These are phyloP conservation scores for Thripadectes ignobilis DNA, from an alignment of 2,797 vertebrate genomes.

Conservation along the genomic window DNA sequence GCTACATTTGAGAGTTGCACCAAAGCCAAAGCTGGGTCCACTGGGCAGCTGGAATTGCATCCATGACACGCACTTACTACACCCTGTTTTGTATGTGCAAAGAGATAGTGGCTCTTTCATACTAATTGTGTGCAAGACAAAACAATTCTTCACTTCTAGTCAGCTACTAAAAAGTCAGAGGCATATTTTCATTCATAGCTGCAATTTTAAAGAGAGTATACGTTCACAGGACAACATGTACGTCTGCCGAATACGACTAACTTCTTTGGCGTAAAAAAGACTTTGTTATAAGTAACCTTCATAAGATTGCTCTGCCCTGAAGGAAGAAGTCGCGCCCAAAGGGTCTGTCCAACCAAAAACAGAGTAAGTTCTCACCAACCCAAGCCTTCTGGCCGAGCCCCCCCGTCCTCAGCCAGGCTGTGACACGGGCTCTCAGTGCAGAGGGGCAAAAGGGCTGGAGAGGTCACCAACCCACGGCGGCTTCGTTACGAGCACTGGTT, in stretches of 20 bases:
- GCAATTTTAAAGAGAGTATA: neutral
- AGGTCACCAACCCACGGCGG: neutral
- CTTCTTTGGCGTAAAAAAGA: neutral
- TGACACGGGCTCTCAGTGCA: neutral
- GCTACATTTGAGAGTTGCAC: neutral
- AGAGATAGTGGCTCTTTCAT: neutral
- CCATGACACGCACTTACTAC: neutral
- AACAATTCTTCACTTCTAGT: neutral
- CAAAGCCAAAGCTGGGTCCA: neutral
- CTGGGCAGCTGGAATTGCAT: neutral
- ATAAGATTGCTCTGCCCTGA: neutral
- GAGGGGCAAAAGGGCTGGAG: neutral
- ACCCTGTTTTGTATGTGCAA: neutral
- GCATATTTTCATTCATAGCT: neutral
- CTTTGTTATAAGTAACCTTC: neutral
- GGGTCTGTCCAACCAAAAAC: neutral
- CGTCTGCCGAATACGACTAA: accelerated
- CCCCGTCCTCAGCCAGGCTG: neutral
- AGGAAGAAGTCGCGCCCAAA: neutral
- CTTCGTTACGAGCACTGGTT: neutral
- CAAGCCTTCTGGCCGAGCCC: too few species aligned
- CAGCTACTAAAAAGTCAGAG: neutral
- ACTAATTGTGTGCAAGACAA: neutral
- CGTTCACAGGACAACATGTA: neutral
- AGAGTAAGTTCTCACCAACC: neutral